Evolutionary conservation across 2,888 invertebrate genomes (phyloP), one percentile per base, ranked within the genome.

Genomic region (Bellardia bayeri): DNA sequence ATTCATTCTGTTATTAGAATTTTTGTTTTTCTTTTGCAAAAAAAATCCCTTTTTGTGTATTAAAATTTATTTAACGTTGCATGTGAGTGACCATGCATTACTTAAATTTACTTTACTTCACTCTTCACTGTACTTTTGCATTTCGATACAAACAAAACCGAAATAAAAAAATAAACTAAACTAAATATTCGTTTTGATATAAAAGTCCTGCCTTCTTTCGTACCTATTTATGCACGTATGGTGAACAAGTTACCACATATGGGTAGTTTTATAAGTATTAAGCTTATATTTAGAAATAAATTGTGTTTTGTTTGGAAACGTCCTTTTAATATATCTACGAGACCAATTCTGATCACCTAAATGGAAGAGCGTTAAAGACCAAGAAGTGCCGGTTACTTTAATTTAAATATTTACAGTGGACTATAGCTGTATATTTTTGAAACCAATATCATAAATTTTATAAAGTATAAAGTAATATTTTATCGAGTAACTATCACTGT

Each of bases 81-180:
- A 87, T 87, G 81, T 69, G 84, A 87, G 78, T 82, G 84, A 84
- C 82, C 87, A 84, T 82, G 82, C 87, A 87, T 85, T 82, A 75
- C 85, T 69, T 63, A 42, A 80, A 33, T 63, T 54, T 42, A 56
- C 63, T 37, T 37, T 37, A 37, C 5, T 37, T 37, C 5, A 37
- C 37, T 64, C 37, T 64, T 63, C 13, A 63, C 33, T 74, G 61
- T 14, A 75, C 45, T 80, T 85, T 68, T 63, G 51, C 42, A 85
- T 85, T 82, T 51, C 69, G 64, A 69, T 85, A 75, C 63, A 85
- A 9, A 54, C 5, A 45, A n/a, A 23, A 64, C 14, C 8, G 14
- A 37, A 58, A 23, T 4, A 9, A 49, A 33, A 45, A 63, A 30
- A 61, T 14, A 37, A 37, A 37, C 14, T 1, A n/a, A 11, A 54